These are phyloP conservation scores for Propithecus coquereli DNA, from an alignment of 2,113 vertebrate genomes.

Conservation along the genomic window DNA sequence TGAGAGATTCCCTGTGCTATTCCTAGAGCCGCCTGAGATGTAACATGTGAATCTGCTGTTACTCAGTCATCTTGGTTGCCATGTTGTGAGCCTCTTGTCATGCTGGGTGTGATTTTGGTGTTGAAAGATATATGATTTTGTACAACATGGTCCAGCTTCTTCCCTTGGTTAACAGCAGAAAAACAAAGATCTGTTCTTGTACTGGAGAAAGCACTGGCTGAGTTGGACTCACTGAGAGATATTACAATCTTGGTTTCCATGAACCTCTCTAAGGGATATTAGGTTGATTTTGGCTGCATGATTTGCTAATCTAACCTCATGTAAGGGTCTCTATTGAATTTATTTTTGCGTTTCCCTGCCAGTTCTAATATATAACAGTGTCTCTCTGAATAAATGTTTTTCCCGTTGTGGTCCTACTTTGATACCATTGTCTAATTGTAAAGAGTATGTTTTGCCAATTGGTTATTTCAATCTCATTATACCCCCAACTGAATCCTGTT, in stretches of 20 bases:
- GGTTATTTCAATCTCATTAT: not conserved
- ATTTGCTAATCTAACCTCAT: not conserved
- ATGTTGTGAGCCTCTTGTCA: not conserved
- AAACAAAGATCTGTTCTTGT: not conserved
- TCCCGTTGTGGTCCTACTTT: not conserved
- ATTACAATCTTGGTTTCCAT: not conserved
- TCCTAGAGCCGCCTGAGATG: not conserved
- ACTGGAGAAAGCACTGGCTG: not conserved
- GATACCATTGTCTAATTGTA: not conserved
- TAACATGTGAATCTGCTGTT: not conserved
- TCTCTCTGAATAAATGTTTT: not conserved
- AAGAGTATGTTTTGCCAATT: not conserved
- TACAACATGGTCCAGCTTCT: not conserved
- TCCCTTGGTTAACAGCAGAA: slow-evolving; percentile 28
- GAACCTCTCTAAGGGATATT: not conserved
- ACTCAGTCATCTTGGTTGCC: not conserved
- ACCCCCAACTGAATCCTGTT: not conserved
- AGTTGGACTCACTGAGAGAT: not conserved
- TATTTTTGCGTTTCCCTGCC: not conserved
- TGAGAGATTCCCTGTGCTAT: not conserved
- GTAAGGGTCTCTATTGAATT: not conserved
- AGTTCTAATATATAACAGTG: not conserved
- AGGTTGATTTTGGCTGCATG: not conserved
- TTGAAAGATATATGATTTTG: slow-evolving; percentile 25
- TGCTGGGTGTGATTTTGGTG: not conserved